Base-by-base conservation (phyloP, 2,888 invertebrate genomes). In the Ceraclea dissimilis region DNA sequence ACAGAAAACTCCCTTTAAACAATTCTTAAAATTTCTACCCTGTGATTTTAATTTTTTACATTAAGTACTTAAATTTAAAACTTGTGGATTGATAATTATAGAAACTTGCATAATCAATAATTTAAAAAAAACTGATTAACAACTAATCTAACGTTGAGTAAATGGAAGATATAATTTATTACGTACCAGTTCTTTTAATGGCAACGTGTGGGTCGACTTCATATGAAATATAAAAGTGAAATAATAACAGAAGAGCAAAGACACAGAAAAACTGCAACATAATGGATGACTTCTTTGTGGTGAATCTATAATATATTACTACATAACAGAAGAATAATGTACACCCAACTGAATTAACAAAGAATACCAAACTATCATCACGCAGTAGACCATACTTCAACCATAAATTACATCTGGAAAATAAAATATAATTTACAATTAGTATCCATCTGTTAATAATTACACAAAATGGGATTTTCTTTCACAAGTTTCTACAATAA, bases 301-400 rank as follows among this genome's bases (percentile, higher is more conserved):
- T 86, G 68, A 84, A 91, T 43, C 82, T 72, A 65, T 84, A 85
- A 72, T 85, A 93, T 62, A 87, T 79, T 39, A 82, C 65, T 2
- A 83, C 78, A 68, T 93, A 93, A 21, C 76, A 70, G 49, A 84
- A 70, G 78, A 90, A 89, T 50, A 92, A 73, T 11, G 79, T 70
- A 2, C 84, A 69, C 16, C 93, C 93, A 64, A 91, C 80, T 31
- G 78, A 71, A 69, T 93, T 93, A 0, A 92, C 89, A 65, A 85
- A 71, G 52, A 87, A 77, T 63, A 93, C 78, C 57, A 85, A 86
- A 52, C 74, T 73, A 67, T 93, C 91, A 62, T 78, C 71, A 65
- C 88, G 88, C 54, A 86, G 70, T 61, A 85, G 73, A 31, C 91
- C 92, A 73, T 93, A 93, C 50, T 86, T 75, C 31, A 91, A 71